Evolutionary conservation across 2,888 invertebrate genomes (phyloP).

Genomic region (Drosophila melanocephala): DNA sequence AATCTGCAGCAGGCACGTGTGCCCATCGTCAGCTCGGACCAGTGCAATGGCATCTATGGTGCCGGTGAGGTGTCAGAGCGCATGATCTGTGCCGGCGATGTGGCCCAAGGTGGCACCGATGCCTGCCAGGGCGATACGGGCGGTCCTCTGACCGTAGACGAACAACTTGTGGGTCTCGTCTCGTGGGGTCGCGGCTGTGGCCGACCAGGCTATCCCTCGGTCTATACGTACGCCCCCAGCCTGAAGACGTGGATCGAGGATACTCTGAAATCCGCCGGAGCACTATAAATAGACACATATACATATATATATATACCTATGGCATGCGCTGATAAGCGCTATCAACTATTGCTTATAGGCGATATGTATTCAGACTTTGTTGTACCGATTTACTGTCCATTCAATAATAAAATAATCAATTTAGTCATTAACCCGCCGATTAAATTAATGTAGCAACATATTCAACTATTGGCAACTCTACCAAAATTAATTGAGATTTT

Average conservation of each 20-base stretch:
- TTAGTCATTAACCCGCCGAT: neutral
- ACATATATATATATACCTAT: neutral
- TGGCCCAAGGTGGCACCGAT: constrained; percentile 82
- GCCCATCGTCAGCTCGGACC: constrained; percentile 85
- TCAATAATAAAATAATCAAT: constrained; percentile 46
- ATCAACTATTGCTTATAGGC: constrained; percentile 34
- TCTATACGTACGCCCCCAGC: constrained; percentile 84
- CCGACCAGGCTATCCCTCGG: constrained; percentile 85
- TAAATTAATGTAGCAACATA: neutral
- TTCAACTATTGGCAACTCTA: neutral
- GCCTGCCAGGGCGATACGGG: constrained; percentile 85
- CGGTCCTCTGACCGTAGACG: constrained; percentile 81
- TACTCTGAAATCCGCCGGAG: constrained; percentile 51
- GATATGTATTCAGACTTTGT: constrained; percentile 18
- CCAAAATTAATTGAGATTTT: neutral
- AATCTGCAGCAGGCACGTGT: constrained; percentile 86
- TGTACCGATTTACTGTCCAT: constrained; percentile 22
- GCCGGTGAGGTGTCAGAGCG: constrained; percentile 84
- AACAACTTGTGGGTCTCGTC: constrained; percentile 83
- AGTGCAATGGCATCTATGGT: constrained; percentile 86
- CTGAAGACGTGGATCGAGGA: constrained; percentile 79
- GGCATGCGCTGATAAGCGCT: constrained; percentile 27
- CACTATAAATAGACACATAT: constrained; percentile 34
- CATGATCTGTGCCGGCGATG: constrained; percentile 88
- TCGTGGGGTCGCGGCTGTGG: constrained; percentile 86